Percentiles rank a stretch among this genome's conserved stretches.
phyloP scores from a whole-genome alignment of 2,113 vertebrate genomes.

The Microcebus lehilahytsara region DNA sequence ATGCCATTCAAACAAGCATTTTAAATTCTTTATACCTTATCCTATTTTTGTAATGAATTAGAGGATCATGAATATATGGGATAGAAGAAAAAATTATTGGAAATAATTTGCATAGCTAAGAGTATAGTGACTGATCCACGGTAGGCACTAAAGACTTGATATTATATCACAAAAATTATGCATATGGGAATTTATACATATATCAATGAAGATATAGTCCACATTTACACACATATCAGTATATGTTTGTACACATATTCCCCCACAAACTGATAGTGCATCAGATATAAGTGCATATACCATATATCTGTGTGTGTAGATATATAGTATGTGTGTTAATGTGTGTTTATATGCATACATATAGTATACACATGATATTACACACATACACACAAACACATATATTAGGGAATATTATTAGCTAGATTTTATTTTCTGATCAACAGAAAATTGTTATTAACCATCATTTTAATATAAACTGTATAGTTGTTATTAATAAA shows the following conservation, averaged over 20 bases:
- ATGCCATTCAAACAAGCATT: neutral
- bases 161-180: neutral
- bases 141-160: neutral
- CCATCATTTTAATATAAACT: neutral
- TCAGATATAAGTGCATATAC: neutral
- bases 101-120: neutral
- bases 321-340: neutral
- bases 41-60: neutral
- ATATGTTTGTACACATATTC: neutral
- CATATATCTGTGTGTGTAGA: neutral
- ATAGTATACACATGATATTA: neutral
- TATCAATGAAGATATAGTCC: neutral
- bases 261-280: neutral
- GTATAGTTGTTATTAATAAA: neutral
- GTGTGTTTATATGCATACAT: neutral
- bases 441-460: neutral
- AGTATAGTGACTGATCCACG: neutral
- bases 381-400: neutral
- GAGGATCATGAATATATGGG: neutral
- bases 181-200: neutral
- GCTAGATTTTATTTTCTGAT: neutral
- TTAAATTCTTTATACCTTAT: neutral
- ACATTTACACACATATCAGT: neutral
- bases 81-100: neutral
- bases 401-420: neutral